A percentile compares a stretch with the other conserved stretches of the same genome.
Evolutionary conservation across 2,797 vertebrate genomes (phyloP).

Genomic region (Moxostoma hubbsi): DNA sequence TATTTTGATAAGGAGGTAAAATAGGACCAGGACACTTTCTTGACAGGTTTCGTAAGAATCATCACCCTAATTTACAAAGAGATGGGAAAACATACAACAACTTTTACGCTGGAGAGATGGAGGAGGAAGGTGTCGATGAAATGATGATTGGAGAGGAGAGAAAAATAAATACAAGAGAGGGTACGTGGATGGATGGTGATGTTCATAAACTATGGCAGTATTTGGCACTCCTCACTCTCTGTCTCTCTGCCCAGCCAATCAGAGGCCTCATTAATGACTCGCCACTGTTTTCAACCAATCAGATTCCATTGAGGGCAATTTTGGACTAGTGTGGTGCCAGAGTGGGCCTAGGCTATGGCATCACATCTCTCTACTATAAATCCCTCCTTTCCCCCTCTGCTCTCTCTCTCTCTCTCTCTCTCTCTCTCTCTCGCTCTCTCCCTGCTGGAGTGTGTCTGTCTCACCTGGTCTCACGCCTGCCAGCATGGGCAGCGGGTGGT

Average conservation of each 20-base stretch:
- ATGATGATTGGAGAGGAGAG: constrained; percentile 35
- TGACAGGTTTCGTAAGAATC: no score
- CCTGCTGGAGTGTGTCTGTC: constrained; percentile 62
- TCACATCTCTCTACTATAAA: constrained; percentile 3
- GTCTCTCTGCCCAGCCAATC: constrained; percentile 34
- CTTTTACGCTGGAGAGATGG: neutral
- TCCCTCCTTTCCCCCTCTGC: constrained; percentile 6
- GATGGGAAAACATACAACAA: no score
- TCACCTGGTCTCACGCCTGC: constrained; percentile 98
- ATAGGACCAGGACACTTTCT: no score
- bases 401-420: neutral
- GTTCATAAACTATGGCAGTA: constrained; percentile 16
- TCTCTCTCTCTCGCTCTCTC: constrained; percentile 14
- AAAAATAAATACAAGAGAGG: constrained; percentile 12
- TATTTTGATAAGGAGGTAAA: no score
- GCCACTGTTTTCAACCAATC: constrained; percentile 11
- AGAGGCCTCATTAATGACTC: constrained; percentile 3
- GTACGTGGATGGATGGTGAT: constrained; percentile 31
- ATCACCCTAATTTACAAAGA: no score
- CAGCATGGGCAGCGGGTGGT: constrained; percentile 96
- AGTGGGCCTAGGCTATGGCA: constrained; percentile 9
- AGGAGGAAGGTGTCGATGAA: neutral
- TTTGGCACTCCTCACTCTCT: neutral
- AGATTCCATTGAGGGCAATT: neutral
- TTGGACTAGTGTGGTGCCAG: constrained; percentile 27